These are phyloP conservation scores for Stenodema calcarata DNA, from an alignment of 2,888 invertebrate species.

Conservation along the genomic window DNA sequence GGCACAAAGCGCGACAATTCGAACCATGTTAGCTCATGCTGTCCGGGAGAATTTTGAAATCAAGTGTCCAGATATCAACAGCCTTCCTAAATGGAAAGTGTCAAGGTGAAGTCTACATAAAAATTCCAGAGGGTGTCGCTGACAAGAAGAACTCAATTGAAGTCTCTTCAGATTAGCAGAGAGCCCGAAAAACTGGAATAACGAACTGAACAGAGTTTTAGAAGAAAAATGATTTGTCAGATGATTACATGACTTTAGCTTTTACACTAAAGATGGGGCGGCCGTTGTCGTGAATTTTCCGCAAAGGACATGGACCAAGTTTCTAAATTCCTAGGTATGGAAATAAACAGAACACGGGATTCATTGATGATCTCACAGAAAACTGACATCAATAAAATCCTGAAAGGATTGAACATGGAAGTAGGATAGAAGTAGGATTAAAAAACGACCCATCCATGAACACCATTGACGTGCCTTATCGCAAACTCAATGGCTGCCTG, in stretches of 20 bases:
- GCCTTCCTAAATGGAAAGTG: conserved; percentile 50
- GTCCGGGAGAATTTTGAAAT: too few species aligned
- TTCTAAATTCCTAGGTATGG: too few species aligned
- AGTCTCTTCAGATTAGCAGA: conserved; percentile 55
- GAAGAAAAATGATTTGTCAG: not conserved
- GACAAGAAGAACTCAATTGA: conserved; percentile 51
- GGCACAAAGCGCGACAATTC: too few species aligned
- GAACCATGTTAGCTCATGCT: too few species aligned
- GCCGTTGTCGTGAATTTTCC: not conserved
- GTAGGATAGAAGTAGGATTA: conserved; percentile 40
- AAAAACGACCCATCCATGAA: not conserved
- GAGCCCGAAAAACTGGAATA: conserved; percentile 41
- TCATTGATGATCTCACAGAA: too few species aligned
- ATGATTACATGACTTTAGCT: not conserved
- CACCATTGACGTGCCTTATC: conserved; percentile 45
- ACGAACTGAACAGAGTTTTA: conserved; percentile 19
- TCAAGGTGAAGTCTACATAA: conserved; percentile 47
- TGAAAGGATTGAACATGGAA: conserved; percentile 18
- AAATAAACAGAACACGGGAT: too few species aligned
- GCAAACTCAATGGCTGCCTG: conserved; percentile 45
- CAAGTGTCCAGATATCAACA: too few species aligned
- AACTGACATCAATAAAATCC: too few species aligned
- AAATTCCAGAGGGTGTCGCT: conserved; percentile 3
- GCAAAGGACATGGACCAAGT: too few species aligned
- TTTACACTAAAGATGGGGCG: not conserved